Conservation (phyloP, 1,140 invertebrate genomes). For the Heliconius hewitsoni region DNA sequence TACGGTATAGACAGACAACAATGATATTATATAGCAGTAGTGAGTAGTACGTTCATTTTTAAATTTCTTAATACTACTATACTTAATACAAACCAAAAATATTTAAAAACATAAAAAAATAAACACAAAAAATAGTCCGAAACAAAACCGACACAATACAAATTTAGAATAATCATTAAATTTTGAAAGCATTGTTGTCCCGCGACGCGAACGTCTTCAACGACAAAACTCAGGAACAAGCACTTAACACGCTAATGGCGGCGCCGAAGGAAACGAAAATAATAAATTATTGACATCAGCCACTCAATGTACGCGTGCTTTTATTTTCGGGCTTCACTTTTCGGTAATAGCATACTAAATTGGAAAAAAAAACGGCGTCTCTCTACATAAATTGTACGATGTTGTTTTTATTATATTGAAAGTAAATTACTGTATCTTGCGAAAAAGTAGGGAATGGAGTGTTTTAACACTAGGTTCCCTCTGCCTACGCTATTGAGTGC, state of each 20-base stretch:
- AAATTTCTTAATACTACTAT: no score
- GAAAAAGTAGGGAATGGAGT: no score
- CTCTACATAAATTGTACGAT: neutral
- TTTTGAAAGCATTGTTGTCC: conserved; percentile 44
- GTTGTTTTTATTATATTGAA: neutral
- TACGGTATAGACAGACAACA: no score
- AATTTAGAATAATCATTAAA: conserved; percentile 22
- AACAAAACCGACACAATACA: neutral
- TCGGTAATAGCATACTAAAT: conserved; percentile 11
- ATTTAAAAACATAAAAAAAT: no score
- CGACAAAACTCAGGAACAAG: conserved; percentile 41
- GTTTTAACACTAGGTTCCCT: no score
- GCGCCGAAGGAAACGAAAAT: conserved; percentile 69
- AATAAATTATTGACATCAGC: conserved; percentile 76
- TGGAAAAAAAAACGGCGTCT: neutral
- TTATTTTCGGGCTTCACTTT: conserved; percentile 1
- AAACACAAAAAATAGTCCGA: neutral
- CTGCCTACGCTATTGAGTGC: no score
- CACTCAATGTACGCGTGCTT: conserved; percentile 16
- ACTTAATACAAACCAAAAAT: no score
- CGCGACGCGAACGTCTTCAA: conserved; percentile 38
- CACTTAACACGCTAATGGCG: conserved; percentile 68
- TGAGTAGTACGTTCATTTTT: no score
- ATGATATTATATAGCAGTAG: no score
- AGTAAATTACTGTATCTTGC: neutral